Conservation (phyloP, 2,797 vertebrate species). For the Tiaroga cobitis region DNA sequence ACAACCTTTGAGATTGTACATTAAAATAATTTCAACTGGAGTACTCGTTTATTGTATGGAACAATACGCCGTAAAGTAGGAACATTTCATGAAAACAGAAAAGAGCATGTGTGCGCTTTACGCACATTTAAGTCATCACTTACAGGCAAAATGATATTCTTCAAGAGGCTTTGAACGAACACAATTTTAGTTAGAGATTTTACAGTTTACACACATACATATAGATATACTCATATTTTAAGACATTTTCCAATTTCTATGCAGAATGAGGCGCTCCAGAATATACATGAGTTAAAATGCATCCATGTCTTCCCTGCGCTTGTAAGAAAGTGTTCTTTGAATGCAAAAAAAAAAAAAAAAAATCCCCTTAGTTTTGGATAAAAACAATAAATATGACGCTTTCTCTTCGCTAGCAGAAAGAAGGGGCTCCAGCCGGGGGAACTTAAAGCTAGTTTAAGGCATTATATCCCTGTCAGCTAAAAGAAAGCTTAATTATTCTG, state of each 20-base stretch:
- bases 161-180: conserved; percentile 48
- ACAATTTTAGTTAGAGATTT: conserved; percentile 50
- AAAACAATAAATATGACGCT: conserved; percentile 81
- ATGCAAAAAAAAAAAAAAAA: conserved; percentile 13
- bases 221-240: conserved; percentile 70
- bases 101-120: conserved; percentile 61
- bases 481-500: conserved; percentile 89
- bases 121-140: conserved; percentile 59
- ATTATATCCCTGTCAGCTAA: conserved; percentile 83
- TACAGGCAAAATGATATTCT: conserved; percentile 57
- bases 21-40: conserved; percentile 56
- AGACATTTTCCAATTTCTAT: conserved; percentile 70
- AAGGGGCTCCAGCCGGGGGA: conserved; percentile 74
- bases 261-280: conserved; percentile 64
- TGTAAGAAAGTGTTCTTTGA: conserved; percentile 64
- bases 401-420: conserved; percentile 76
- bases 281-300: conserved; percentile 61
- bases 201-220: conserved; percentile 74
- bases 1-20: conserved; percentile 74
- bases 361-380: conserved; percentile 59
- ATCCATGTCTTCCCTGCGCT: conserved; percentile 65
- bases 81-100: conserved; percentile 60
- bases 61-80: conserved; percentile 59
- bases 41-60: conserved; percentile 32
- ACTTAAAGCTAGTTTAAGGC: conserved; percentile 85